Evolutionary conservation across 2,888 invertebrate genomes (phyloP).

Genomic region (Crocallis elinguaria): DNA sequence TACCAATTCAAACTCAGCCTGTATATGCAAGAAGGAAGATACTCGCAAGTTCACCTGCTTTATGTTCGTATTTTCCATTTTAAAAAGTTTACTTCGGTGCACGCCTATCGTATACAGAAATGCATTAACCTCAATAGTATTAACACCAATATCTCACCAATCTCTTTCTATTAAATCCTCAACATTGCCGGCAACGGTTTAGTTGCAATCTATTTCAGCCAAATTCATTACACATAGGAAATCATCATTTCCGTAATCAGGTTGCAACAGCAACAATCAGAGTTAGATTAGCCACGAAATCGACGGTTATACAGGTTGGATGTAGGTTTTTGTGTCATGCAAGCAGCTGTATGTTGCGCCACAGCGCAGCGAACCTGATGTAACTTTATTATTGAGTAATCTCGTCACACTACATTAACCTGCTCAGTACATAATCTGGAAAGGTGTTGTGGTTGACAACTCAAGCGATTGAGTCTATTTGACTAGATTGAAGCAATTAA

Average conservation of each 20-base stretch:
- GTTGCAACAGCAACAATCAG: slow-evolving; percentile 18
- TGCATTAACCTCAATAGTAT: too few species aligned
- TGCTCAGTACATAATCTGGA: slow-evolving; percentile 8
- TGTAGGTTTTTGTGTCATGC: slow-evolving; percentile 74
- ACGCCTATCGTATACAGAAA: too few species aligned
- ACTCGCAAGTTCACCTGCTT: too few species aligned
- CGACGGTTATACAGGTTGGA: slow-evolving; percentile 45
- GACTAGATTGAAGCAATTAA: neutral
- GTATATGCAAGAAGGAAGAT: too few species aligned
- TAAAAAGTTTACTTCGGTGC: too few species aligned
- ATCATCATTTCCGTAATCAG: slow-evolving; percentile 13
- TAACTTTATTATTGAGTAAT: slow-evolving; percentile 70
- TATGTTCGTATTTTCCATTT: too few species aligned
- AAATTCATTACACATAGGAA: slow-evolving; percentile 1
- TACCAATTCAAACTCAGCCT: too few species aligned
- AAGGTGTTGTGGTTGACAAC: neutral
- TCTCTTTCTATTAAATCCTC: too few species aligned
- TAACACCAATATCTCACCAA: too few species aligned
- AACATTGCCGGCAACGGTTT: too few species aligned
- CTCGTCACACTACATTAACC: slow-evolving; percentile 55
- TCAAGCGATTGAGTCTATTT: neutral
- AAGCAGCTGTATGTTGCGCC: slow-evolving; percentile 47
- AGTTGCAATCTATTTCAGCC: neutral
- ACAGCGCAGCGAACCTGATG: slow-evolving; percentile 57
- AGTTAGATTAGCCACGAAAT: slow-evolving; percentile 26